Conservation (phyloP, 2,797 vertebrate species). For the Sebastes elongatus region DNA sequence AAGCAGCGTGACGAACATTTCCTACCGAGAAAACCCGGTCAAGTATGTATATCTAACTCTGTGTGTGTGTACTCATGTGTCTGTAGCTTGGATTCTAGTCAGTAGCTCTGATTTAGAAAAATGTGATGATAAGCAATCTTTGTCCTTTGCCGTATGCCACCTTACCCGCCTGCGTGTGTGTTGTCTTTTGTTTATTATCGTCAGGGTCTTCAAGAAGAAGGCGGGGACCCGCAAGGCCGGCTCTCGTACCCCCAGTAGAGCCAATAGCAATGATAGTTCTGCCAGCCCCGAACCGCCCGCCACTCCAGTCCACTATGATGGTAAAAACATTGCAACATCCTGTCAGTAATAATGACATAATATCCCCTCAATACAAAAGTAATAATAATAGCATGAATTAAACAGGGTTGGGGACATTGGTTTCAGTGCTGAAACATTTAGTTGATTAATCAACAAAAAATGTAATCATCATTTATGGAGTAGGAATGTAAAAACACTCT, state of each 20-base stretch:
- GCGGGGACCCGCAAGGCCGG: conserved; percentile 40
- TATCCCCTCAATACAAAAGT: not conserved
- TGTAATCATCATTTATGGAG: not conserved
- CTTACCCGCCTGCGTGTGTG: not conserved
- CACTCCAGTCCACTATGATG: conserved; percentile 21
- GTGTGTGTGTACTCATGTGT: conserved; percentile 10
- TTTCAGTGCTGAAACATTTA: not conserved
- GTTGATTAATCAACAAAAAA: no score
- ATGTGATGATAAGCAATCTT: not conserved
- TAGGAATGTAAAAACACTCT: not conserved
- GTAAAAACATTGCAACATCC: not conserved
- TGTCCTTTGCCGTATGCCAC: not conserved
- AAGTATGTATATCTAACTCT: conserved; percentile 54
- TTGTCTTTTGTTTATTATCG: not conserved
- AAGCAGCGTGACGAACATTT: conserved; percentile 71
- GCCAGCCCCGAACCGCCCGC: not conserved
- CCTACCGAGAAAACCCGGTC: conserved; percentile 76
- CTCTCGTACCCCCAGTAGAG: conserved; percentile 41
- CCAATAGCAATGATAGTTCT: conserved; percentile 39
- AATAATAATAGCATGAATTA: not conserved
- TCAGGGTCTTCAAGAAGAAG: conserved; percentile 78
- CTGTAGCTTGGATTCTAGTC: not conserved
- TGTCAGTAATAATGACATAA: not conserved
- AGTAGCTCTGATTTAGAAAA: not conserved
- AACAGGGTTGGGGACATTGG: not conserved